Base-by-base conservation (phyloP, 2,797 vertebrate genomes). In the Coreius guichenoti region DNA sequence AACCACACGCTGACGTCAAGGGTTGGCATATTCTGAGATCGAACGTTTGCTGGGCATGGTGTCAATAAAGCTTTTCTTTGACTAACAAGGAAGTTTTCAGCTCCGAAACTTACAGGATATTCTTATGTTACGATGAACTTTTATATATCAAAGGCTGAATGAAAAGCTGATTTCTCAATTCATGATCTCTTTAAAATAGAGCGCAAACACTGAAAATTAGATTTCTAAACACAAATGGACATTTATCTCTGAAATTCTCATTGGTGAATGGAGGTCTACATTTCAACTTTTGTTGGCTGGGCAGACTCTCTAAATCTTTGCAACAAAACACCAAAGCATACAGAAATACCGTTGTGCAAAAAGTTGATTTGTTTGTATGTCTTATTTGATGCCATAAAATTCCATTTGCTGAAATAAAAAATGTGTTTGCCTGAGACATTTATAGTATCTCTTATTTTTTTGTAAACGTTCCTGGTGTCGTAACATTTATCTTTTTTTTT, bases 401-500 rank as follows among this genome's bases (percentile, higher is more conserved):
- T 2, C 8, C 3, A 68, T 68, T 17, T 8, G 1, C 65, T 36
- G 31, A 68, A 33, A 9, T 1, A 43, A n/a, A 5, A 11, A 14
- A 43, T 3, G 2, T 26, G 5, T 29, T 29, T 14, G 26, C n/a
- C n/a, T 3, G 1, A 61, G 56, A 61, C 13, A 17, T 8, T 65
- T 17, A 65, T 3, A 17, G 1, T 31, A 8, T 31, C 14, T 29
- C n/a, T 17, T 65, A 8, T 8, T 65, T 63, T 63, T 88, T 45
- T 87, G 56, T 85, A 74, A 84, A 26, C 80, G 16, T 86, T 56
- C 82, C 45, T 82, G 5, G 16, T 79, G 16, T 58, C 26, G 0
- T 69, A 31, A 45, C 33, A 16, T 68, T n/a, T 36, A 6, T 77
- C 39, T 86, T 36, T 86, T 39, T 3, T 72, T 47, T 4, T 45